These are phyloP conservation scores for Cyclophora albipunctata DNA, from an alignment of 2,888 invertebrate genomes.

Conservation along the genomic window DNA sequence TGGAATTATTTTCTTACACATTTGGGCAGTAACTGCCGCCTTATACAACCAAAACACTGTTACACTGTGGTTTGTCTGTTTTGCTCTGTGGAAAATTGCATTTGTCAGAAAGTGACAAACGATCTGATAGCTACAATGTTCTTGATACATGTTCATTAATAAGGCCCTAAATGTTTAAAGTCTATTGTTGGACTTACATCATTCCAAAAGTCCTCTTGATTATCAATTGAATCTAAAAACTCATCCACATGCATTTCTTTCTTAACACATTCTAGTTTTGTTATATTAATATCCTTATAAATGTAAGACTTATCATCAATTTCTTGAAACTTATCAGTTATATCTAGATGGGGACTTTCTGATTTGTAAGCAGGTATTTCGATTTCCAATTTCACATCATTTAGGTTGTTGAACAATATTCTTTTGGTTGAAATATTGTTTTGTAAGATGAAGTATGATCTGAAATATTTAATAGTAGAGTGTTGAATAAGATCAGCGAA, in stretches of 20 bases:
- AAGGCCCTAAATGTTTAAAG: too few relatives aligned
- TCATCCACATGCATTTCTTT: constrained; percentile 32
- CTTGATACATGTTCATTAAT: too few relatives aligned
- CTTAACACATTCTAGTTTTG: constrained; percentile 21
- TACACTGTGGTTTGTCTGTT: too few relatives aligned
- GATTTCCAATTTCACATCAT: constrained; percentile 37
- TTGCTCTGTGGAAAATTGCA: too few relatives aligned
- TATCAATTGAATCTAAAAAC: constrained; percentile 36
- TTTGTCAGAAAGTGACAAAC: too few relatives aligned
- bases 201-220: constrained; percentile 9
- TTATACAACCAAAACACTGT: too few relatives aligned
- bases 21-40: too few relatives aligned
- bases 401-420: constrained; percentile 33
- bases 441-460: constrained; percentile 34
- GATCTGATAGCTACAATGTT: too few relatives aligned
- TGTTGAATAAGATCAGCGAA: too few relatives aligned
- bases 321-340: constrained; percentile 17
- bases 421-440: constrained; percentile 25
- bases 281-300: constrained; percentile 31
- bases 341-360: constrained; percentile 10
- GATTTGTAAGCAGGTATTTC: constrained; percentile 18
- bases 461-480: constrained; percentile 8
- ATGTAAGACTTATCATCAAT: constrained; percentile 14
- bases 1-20: too few relatives aligned
- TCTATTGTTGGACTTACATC: too few relatives aligned